These are phyloP conservation scores for Lydus trimaculatus DNA, from an alignment of 2,888 invertebrate species.

Conservation along the genomic window DNA sequence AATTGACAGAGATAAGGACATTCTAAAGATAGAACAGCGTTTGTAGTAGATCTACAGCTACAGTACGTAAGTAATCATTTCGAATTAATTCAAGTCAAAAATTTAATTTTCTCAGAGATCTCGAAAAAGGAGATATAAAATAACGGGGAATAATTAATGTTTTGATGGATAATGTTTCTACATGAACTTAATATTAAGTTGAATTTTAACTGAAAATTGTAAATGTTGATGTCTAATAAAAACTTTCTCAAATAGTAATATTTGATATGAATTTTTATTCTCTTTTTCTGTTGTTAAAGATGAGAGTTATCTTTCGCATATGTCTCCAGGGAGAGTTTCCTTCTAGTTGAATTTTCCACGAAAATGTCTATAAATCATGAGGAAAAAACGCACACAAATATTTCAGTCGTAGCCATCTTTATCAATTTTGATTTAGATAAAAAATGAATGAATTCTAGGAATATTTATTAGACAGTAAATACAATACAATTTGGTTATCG, in stretches of 20 bases:
- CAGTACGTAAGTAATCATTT: slow-evolving; percentile 16
- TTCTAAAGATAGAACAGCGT: too few species aligned
- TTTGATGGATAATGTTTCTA: slow-evolving; percentile 44
- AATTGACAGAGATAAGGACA: too few species aligned
- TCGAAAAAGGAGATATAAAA: slow-evolving; percentile 35
- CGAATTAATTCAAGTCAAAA: slow-evolving; percentile 35
- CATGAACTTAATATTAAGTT: slow-evolving; percentile 36
- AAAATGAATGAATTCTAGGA: slow-evolving; percentile 3
- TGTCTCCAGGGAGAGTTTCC: slow-evolving; percentile 32
- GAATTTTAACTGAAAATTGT: slow-evolving; percentile 35
- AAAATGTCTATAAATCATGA: background rate
- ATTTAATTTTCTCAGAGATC: slow-evolving; percentile 30
- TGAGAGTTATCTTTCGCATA: slow-evolving; percentile 31
- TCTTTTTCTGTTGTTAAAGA: background rate
- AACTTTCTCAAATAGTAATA: slow-evolving; percentile 41
- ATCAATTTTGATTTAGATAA: slow-evolving; percentile 19
- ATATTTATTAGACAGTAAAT: background rate
- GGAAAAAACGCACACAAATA: background rate
- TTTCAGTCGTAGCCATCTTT: background rate
- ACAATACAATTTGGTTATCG: background rate
- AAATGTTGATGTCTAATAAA: slow-evolving; percentile 38
- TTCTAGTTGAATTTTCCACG: background rate
- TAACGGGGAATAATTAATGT: slow-evolving; percentile 44
- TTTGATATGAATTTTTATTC: slow-evolving; percentile 40
- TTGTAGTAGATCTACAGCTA: background rate